Evolutionary conservation across 1,140 invertebrate species (phyloP), one percentile per base, ranked within the genome.

Genomic region (Bombus confusus): DNA sequence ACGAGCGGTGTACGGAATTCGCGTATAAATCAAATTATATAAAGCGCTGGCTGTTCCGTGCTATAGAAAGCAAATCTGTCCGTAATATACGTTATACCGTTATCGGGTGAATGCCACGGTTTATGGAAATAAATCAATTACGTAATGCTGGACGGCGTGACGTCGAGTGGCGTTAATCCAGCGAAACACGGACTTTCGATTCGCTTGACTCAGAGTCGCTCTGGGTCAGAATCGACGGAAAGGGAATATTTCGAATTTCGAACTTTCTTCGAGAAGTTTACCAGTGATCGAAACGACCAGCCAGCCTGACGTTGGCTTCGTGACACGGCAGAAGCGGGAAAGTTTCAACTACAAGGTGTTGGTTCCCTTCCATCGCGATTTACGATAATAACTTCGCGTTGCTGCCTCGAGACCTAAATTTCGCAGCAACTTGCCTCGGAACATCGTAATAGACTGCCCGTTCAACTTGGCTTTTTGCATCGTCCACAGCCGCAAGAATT

Each of bases 101-200:
- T 43, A 39, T 18, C 52, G 37, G 10, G 3, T 43, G 47, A 52
- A 52, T 52, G 47, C 47, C 47, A 52, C 47, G 47, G 47, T 22
- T 52, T 52, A 6, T 52, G 6, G 37, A 71, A 78, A 34, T 31
- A 31, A 80, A 34, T 43, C 64, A 80, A 62, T 80, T 80, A 68
- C 47, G 34, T 80, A 80, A 80, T 10, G 28, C 34, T 34, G 68
- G 52, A 18, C n/a, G 37, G 1, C 4, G 37, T 64, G 37, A 0
- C 4, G 37, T 64, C 4, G 37, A 31, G 5, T 43, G 47, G 13
- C 64, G 37, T 25, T n/a, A 39, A 41, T 18, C 18, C 12, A 15
- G 6, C 0, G 39, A 43, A 15, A 41, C 22, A 2, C 18, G 1
- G n/a, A 34, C 62, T 66, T 79, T 79, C n/a, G 25, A 47, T 43